Evolutionary conservation across 2,113 vertebrate species (phyloP), one percentile per base, ranked within the genome.

Genomic region (Tenrec ecaudatus): DNA sequence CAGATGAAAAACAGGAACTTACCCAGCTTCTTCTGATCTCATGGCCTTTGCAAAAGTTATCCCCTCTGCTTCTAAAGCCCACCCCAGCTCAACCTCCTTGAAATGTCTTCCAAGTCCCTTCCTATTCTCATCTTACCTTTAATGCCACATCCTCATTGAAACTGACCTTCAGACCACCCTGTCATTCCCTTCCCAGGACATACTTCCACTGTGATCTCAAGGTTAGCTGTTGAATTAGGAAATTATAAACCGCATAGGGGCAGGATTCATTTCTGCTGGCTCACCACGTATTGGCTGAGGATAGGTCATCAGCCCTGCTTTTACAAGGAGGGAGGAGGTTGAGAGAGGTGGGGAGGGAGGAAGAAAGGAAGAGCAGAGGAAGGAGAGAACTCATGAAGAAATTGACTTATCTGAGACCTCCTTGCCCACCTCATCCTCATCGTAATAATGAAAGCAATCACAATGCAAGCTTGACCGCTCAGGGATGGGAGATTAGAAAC

Each of bases 311-410:
- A 20, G 69, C 17, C 10, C 36, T 57, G 47, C 68, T 27, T 57
- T 73, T 33, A 71, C 80, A 95, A 43, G 88, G 78, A 31, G 89
- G 23, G 68, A 58, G 47, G 47, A 53, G 47, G 47, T 53, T 53
- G 47, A 53, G 47, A 10, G 47, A 10, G 47, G 47, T 53, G 47
- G 68, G 96, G 33, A 68, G 33, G 57, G 78, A 19, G 80, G 31
- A 3, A 66, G 84, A 94, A 40, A 86, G 79, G 33, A 85, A 10
- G 19, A 53, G 47, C 47, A 53, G 47, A 66, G 84, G 93, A 40
- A 86, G 79, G 33, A 87, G 12, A 16, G 66, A 66, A 47, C n/a
- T 73, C n/a, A 33, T 73, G 29, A 92, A 88, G 33, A 53, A 53
- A 53, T 53, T 53, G 47, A 53, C 12, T 53, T 53, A 53, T 53